These are phyloP conservation scores for Zhengitettix transpicula DNA, from an alignment of 2,888 invertebrate genomes.

Conservation along the genomic window DNA sequence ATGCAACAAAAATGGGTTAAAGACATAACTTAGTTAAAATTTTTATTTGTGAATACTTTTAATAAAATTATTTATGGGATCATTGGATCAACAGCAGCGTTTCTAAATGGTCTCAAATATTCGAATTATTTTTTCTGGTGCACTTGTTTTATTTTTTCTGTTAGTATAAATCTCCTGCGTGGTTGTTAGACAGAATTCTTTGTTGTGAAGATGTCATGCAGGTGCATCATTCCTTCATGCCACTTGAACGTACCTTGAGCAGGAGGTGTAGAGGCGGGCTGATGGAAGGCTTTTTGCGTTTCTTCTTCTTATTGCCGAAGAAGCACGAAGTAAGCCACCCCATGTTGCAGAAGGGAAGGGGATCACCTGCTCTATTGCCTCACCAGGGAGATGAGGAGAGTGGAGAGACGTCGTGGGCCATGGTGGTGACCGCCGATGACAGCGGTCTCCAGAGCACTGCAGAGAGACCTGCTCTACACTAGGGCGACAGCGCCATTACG, in stretches of 20 bases:
- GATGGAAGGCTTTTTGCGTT: conserved; percentile 21
- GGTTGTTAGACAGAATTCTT: too few species aligned
- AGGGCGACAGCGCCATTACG: background rate
- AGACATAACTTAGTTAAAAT: too few species aligned
- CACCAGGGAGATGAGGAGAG: background rate
- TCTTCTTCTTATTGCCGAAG: conserved; percentile 29
- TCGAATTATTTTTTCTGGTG: too few species aligned
- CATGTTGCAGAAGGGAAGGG: conserved; percentile 17
- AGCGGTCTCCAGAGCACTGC: background rate
- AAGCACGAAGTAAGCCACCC: conserved; percentile 31
- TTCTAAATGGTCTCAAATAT: too few species aligned
- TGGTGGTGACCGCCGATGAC: background rate
- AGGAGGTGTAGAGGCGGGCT: conserved; percentile 31
- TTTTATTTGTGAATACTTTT: too few species aligned
- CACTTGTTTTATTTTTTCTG: too few species aligned
- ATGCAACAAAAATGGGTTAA: too few species aligned
- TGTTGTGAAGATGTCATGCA: too few species aligned
- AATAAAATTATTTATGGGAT: too few species aligned
- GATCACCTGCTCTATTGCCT: background rate
- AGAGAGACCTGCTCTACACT: background rate
- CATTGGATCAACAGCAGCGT: too few species aligned
- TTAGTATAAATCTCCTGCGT: too few species aligned
- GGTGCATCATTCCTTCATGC: too few species aligned
- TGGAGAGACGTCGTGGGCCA: background rate
- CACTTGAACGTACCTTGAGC: conserved; percentile 24